These are phyloP conservation scores for Uloborus plumipes DNA, from an alignment of 2,888 invertebrate species.

Conservation along the genomic window DNA sequence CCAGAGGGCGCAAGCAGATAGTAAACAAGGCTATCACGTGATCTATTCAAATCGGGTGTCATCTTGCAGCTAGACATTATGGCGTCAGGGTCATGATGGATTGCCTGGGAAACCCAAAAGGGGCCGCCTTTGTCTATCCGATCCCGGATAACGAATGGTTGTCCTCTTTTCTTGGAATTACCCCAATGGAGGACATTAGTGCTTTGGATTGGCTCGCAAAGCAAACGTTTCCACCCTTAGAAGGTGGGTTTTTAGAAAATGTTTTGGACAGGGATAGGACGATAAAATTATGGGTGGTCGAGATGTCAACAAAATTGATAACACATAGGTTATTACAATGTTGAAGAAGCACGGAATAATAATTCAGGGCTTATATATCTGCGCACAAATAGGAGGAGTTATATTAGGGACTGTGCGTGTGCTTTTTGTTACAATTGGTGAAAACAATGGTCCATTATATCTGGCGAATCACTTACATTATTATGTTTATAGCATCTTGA, in stretches of 20 bases:
- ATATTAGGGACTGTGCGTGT: no score
- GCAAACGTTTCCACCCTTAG: conserved; percentile 46
- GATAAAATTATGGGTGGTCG: conserved; percentile 46
- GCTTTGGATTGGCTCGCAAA: conserved; percentile 49
- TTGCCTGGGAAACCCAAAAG: conserved; percentile 12
- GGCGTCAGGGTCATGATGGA: conserved; percentile 41
- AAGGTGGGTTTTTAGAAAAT: conserved; percentile 36
- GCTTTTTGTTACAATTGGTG: no score
- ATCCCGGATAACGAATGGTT: conserved; percentile 56
- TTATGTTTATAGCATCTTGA: no score
- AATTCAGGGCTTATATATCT: not conserved
- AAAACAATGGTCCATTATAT: no score
- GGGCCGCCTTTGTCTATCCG: conserved; percentile 47
- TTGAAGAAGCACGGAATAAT: not conserved
- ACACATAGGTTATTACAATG: not conserved
- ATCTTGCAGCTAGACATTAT: conserved; percentile 38
- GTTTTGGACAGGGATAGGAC: conserved; percentile 37
- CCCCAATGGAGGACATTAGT: conserved; percentile 34
- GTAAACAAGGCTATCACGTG: conserved; percentile 50
- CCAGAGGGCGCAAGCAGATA: conserved; percentile 37
- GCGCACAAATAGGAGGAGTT: conserved; percentile 14
- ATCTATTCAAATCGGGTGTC: conserved; percentile 18
- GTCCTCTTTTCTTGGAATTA: conserved; percentile 23
- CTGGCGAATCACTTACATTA: no score
- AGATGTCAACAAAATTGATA: conserved; percentile 42